Base-by-base conservation (phyloP, 2,888 invertebrate species). In the Oligia latruncula region DNA sequence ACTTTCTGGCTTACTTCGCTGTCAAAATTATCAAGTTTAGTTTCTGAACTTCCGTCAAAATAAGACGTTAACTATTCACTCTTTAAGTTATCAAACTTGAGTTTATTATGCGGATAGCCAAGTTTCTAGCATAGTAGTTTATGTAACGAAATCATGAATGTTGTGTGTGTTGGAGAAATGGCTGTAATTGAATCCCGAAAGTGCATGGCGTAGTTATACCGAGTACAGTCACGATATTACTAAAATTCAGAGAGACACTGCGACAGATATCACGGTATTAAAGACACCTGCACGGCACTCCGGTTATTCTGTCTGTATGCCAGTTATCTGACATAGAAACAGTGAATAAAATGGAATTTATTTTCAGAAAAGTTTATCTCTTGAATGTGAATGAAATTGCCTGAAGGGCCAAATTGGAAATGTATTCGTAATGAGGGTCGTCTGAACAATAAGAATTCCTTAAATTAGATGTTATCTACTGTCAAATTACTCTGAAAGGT, bases 11-110 rank as follows among this genome's bases (percentile, higher is more conserved):
- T 62, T 46, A 55, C 55, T 72, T 70, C 3, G 43, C 20, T 73
- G 52, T 64, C 58, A 52, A 49, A 84, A 64, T 66, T 66, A 68
- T 58, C 23, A 55, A 84, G 67, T 84, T 84, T 76, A 55, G 60
- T 65, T 43, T n/a, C n/a, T 73, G 49, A 65, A 72, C 87, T 78
- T 64, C 58, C 52, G 35, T 11, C 72, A 79, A 76, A 79, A 75
- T 79, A 72, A 70, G 58, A 62, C 60, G 70, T 75, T 85, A 85
- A 85, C 77, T 87, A 88, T 74, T 80, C 65, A 76, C 55, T 88
- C 71, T 80, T 78, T 68, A 74, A 77, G 85, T 80, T 85, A 55
- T 13, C 60, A 68, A 84, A 84, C 60, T 74, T n/a, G 17, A 60
- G 6, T 49, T 80, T 76, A 62, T 62, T 64, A 77, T 52, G 66